Conservation (phyloP, 2,797 vertebrate genomes). For the Cheirogaleus major region DNA sequence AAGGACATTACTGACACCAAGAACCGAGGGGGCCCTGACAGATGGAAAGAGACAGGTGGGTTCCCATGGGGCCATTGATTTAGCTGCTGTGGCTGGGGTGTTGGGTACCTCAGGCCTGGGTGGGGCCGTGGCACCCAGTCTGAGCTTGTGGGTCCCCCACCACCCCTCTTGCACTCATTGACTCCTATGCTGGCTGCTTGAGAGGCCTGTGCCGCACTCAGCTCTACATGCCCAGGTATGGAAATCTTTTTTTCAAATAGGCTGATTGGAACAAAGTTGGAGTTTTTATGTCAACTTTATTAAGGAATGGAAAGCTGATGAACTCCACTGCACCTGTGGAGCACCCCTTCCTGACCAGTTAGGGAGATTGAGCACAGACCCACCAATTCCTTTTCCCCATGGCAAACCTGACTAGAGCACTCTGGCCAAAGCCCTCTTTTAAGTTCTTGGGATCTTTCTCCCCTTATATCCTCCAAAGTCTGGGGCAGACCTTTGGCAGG, state of each 20-base stretch:
- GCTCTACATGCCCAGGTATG: not conserved
- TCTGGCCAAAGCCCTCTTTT: not conserved
- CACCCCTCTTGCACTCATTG: not conserved
- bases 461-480: not conserved
- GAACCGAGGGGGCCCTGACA: conserved; percentile 79
- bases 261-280: not conserved
- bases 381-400: not conserved
- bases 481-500: not conserved
- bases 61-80: not conserved
- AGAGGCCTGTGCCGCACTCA: not conserved
- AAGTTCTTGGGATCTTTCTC: not conserved
- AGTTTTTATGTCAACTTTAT: conserved; percentile 21
- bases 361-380: not conserved
- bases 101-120: not conserved
- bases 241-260: not conserved
- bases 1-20: conserved; percentile 86
- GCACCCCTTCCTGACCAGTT: not conserved
- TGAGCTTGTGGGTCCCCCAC: not conserved
- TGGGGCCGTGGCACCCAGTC: not conserved
- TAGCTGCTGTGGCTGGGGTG: not conserved
- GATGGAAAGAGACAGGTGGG: conserved; percentile 83
- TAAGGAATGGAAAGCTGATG: conserved; percentile 5
- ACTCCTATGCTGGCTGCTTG: not conserved
- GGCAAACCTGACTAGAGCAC: not conserved
- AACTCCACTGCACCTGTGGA: not conserved